Conservation (phyloP, 2,888 invertebrate species). For the Tanytarsus gracilentus region DNA sequence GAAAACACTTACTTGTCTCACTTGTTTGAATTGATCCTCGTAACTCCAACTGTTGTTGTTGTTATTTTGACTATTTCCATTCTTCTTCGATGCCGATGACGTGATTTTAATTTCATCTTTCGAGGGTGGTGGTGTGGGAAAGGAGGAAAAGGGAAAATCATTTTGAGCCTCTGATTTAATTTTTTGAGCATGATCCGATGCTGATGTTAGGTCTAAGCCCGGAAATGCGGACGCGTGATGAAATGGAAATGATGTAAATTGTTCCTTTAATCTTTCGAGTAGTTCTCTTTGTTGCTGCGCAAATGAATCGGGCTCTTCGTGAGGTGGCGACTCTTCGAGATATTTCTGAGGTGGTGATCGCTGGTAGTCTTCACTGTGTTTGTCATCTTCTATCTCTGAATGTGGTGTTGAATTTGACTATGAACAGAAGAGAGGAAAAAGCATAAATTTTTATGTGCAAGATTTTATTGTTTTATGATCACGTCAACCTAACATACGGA, state of each 20-base stretch:
- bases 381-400: slow-evolving; percentile 24
- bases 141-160: slow-evolving; percentile 41
- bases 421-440: not conserved
- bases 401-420: slow-evolving; percentile 20
- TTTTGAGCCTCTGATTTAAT: slow-evolving; percentile 32
- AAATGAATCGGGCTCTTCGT: not conserved
- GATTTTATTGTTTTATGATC: slow-evolving; percentile 2
- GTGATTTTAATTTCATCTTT: slow-evolving; percentile 34
- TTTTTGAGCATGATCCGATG: not conserved
- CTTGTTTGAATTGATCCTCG: slow-evolving; percentile 99
- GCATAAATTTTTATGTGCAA: not conserved
- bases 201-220: slow-evolving; percentile 2
- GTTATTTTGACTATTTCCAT: slow-evolving; percentile 53
- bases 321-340: slow-evolving; percentile 22
- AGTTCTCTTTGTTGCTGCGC: slow-evolving; percentile 45
- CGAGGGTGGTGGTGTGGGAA: slow-evolving; percentile 42
- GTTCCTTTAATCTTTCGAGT: slow-evolving; percentile 52
- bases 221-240: slow-evolving; percentile 30
- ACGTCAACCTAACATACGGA: too few species aligned
- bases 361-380: slow-evolving; percentile 7
- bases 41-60: slow-evolving; percentile 83
- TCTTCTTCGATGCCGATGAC: slow-evolving; percentile 58
- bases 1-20: slow-evolving; percentile 69
- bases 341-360: slow-evolving; percentile 16
- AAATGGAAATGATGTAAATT: slow-evolving; percentile 50